Evolutionary conservation across 2,888 invertebrate species (phyloP).

Genomic region (Cinara cedri): DNA sequence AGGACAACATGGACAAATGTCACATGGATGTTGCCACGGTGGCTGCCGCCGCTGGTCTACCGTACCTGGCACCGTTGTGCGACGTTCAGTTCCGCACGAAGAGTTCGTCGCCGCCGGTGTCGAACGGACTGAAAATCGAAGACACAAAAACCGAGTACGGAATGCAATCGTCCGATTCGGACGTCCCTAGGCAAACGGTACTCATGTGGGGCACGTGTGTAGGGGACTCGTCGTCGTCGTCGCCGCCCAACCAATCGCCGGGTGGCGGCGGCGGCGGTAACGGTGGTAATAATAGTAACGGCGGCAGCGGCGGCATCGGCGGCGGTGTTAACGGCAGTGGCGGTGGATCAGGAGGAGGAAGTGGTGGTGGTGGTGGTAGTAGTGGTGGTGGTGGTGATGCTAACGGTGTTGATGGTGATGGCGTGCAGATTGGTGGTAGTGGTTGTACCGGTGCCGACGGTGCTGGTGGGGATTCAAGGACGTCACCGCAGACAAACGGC

Average conservation of each 20-base stretch:
- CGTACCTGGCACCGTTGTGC: conserved; percentile 59
- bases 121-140: conserved; percentile 69
- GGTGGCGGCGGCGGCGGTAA: conserved; percentile 63
- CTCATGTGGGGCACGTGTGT: conserved; percentile 81
- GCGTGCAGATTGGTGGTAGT: conserved; percentile 64
- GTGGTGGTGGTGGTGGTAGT: conserved; percentile 68
- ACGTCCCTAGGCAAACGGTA: conserved; percentile 83
- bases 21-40: conserved; percentile 25
- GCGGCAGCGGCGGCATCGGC: conserved; percentile 58
- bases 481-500: conserved; percentile 59
- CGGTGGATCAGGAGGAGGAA: conserved; percentile 60
- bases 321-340: conserved; percentile 66
- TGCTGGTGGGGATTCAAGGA: conserved; percentile 58
- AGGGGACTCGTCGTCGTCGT: conserved; percentile 56
- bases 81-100: conserved; percentile 58
- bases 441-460: conserved; percentile 68
- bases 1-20: conserved; percentile 38
- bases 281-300: conserved; percentile 69
- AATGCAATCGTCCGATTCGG: conserved; percentile 61
- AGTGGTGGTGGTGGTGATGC: conserved; percentile 62
- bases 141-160: conserved; percentile 66
- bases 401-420: conserved; percentile 61
- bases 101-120: conserved; percentile 65
- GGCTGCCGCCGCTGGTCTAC: conserved; percentile 28
- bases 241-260: conserved; percentile 59